phyloP scores from a whole-genome alignment of 2,113 vertebrate genomes.

The Nymphicus hollandicus region DNA sequence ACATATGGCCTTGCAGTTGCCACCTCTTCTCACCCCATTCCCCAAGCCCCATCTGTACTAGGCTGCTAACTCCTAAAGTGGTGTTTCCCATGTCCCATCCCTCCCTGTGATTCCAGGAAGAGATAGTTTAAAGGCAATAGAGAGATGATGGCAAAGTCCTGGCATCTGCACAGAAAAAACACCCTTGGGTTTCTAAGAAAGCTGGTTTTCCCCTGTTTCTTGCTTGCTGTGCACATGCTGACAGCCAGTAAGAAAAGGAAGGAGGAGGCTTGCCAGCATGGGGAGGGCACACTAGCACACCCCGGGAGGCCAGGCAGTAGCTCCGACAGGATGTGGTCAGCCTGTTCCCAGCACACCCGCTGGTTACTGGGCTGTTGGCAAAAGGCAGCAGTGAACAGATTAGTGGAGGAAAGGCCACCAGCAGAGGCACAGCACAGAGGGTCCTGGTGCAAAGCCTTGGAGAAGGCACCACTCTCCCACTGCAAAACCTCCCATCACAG shows the following conservation, averaged over 20 bases:
- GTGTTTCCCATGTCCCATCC: background rate
- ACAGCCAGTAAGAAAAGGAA: background rate
- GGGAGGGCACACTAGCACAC: background rate
- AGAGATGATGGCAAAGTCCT: background rate
- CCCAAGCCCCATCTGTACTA: background rate
- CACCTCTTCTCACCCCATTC: background rate
- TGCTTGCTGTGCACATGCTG: background rate
- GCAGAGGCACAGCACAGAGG: background rate
- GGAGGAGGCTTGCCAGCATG: background rate
- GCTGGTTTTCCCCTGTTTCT: background rate
- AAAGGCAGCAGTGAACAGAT: background rate
- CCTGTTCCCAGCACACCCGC: background rate
- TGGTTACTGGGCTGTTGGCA: background rate
- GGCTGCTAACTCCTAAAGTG: background rate
- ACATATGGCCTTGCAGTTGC: background rate
- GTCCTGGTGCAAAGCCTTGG: background rate
- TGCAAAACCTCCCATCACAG: background rate
- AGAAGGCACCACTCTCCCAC: accelerated
- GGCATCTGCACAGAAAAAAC: background rate
- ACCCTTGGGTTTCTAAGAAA: background rate
- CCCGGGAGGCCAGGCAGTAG: background rate
- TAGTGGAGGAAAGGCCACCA: background rate
- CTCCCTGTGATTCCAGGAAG: background rate
- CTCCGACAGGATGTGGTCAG: background rate
- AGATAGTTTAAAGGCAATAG: background rate